Base-by-base conservation (phyloP, 2,113 vertebrate species). In the Cynoglossus semilaevis region DNA sequence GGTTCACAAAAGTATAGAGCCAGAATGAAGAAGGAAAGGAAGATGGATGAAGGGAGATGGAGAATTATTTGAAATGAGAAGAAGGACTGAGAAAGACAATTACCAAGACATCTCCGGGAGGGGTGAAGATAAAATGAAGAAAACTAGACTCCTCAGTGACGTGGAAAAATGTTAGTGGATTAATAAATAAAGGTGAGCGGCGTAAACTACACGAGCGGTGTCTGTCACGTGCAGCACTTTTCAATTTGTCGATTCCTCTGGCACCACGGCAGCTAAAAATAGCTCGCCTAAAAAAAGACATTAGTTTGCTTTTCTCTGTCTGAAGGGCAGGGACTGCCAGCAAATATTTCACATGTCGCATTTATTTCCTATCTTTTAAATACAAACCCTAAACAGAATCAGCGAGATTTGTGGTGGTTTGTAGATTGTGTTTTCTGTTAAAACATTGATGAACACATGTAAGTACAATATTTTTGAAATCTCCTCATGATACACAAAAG, bases 261-360 rank as follows among this genome's bases (percentile, higher is more conserved):
- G 93, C 1, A 94, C 94, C n/a, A 86, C 94, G 15, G 92, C 92
- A 68, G 94, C 92, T 72, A 97, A 97, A 88, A 97, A 96, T 83
- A 93, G 91, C 85, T 15, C 2, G 50, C 10, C 56, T 63, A 79
- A 70, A 62, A 70, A 80, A 80, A 81, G 85, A 78, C 40, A 19
- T 15, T 7, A 48, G 55, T 68, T 52, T 15, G 62, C 41, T 51
- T 64, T n/a, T 49, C 41, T 19, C 58, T 45, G 58, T 63, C 57
- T 57, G 54, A 66, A 65, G 16, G 60, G 67, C 43, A 55, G 22
- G 6, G 22, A 29, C 43, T 15, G 15, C 34, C 38, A 9, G 1
- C 3, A 7, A 34, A 40, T 56, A 44, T 70, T 41, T 41, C 43
- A 55, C 22, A n/a, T n/a, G 38, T 43, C 29, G 7, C 18, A 34